Evolutionary conservation across 23 tunicate species (phyloP).

Genomic region (Trididemnum nubilum): DNA sequence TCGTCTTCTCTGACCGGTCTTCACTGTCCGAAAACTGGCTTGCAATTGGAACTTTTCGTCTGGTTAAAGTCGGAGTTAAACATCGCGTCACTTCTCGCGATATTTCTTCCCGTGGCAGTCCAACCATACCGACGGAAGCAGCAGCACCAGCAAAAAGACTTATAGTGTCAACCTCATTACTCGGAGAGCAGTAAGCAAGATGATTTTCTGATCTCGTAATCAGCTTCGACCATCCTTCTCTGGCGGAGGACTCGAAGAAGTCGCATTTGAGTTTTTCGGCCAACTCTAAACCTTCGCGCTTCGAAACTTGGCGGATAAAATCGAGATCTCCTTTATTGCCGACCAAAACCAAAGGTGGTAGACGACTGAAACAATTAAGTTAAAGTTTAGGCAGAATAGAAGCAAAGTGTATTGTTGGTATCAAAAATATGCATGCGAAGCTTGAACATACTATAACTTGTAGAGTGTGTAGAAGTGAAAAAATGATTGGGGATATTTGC

Average conservation of each 20-base stretch:
- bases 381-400: no score
- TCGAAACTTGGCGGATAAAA: conserved; percentile 48
- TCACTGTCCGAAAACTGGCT: background rate
- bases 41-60: background rate
- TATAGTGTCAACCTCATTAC: conserved; percentile 18
- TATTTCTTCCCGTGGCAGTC: conserved; percentile 23
- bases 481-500: no score
- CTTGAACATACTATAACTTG: no score
- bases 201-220: background rate
- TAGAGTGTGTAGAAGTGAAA: no score
- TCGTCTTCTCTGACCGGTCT: background rate
- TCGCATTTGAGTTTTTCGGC: conserved; percentile 69
- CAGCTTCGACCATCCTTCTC: conserved; percentile 92
- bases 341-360: conserved; percentile 76
- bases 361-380: conserved; percentile 42
- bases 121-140: conserved; percentile 30
- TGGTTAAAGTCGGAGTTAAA: conserved; percentile 11
- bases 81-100: conserved; percentile 10
- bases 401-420: no score
- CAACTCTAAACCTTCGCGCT: conserved; percentile 58
- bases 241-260: conserved; percentile 80
- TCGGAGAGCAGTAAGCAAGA: background rate
- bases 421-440: background rate
- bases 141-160: conserved; percentile 25
- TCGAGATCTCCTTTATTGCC: conserved; percentile 94